Conservation (phyloP, 2,113 vertebrate genomes). For the Chionis minor region DNA sequence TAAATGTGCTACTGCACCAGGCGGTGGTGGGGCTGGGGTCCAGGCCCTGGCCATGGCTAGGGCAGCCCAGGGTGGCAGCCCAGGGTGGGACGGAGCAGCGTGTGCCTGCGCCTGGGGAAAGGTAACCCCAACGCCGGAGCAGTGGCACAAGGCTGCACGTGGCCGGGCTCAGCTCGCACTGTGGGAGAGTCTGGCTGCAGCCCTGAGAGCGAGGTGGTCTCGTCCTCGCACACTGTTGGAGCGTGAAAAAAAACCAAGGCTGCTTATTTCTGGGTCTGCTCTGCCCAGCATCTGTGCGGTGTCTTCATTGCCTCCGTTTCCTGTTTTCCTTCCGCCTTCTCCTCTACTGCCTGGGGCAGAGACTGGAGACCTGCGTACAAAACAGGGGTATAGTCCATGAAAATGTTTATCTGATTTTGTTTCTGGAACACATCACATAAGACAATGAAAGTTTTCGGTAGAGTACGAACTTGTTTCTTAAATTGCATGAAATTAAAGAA, state of each 20-base stretch:
- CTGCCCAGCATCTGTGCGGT: neutral
- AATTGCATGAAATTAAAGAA: neutral
- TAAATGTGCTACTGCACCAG: too few relatives aligned
- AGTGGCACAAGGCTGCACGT: fast-evolving
- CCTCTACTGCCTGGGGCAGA: neutral
- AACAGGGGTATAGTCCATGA: neutral
- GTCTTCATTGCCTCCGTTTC: neutral
- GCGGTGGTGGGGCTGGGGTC: fast-evolving
- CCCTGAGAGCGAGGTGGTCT: neutral
- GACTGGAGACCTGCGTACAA: neutral
- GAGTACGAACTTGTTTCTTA: neutral
- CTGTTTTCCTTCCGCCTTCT: neutral
- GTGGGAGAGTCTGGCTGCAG: neutral
- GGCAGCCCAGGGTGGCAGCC: neutral
- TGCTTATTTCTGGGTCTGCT: neutral
- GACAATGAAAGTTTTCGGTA: neutral
- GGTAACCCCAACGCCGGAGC: neutral
- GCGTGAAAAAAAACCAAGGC: fast-evolving
- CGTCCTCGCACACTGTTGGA: fast-evolving
- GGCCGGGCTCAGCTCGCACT: neutral
- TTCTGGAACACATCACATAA: neutral
- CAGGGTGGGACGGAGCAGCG: fast-evolving
- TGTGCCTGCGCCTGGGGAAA: neutral
- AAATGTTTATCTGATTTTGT: neutral
- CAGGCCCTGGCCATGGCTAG: neutral